These are phyloP conservation scores for Drosophila engyochracea DNA, from an alignment of 2,888 invertebrate species.

Conservation along the genomic window DNA sequence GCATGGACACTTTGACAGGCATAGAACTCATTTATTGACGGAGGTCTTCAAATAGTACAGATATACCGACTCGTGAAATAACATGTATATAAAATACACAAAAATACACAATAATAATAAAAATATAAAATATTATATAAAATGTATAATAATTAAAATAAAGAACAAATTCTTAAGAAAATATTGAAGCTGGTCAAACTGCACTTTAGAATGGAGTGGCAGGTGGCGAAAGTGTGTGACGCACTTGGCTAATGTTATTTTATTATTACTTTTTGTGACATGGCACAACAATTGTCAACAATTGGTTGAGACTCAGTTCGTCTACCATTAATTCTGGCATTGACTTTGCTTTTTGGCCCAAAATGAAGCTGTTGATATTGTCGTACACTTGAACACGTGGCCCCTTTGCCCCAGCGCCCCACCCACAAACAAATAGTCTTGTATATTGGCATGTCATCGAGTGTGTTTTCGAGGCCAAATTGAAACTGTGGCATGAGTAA, in stretches of 20 bases:
- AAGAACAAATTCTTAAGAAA: background rate
- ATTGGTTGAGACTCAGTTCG: conserved; percentile 52
- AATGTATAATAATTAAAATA: background rate
- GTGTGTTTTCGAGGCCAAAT: conserved; percentile 30
- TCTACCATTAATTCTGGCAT: conserved; percentile 51
- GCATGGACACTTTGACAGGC: background rate
- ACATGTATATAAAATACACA: background rate
- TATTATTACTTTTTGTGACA: conserved; percentile 65
- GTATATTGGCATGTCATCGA: conserved; percentile 63
- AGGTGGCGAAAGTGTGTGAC: conserved; percentile 52
- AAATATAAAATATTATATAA: background rate
- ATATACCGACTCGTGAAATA: background rate
- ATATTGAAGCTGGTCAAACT: conserved; percentile 30
- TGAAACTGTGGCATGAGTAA: conserved; percentile 61
- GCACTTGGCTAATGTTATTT: conserved; percentile 62
- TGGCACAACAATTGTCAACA: conserved; percentile 69
- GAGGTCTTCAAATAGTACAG: background rate
- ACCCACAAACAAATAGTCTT: conserved; percentile 5
- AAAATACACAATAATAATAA: background rate
- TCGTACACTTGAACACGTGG: conserved; percentile 59
- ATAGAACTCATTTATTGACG: background rate
- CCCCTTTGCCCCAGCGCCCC: background rate
- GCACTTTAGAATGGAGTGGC: conserved; percentile 18
- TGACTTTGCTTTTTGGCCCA: conserved; percentile 41
- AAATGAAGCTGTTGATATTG: conserved; percentile 74